Base-by-base conservation (phyloP, 2,113 vertebrate genomes). In the Aphyosemion australe region DNA sequence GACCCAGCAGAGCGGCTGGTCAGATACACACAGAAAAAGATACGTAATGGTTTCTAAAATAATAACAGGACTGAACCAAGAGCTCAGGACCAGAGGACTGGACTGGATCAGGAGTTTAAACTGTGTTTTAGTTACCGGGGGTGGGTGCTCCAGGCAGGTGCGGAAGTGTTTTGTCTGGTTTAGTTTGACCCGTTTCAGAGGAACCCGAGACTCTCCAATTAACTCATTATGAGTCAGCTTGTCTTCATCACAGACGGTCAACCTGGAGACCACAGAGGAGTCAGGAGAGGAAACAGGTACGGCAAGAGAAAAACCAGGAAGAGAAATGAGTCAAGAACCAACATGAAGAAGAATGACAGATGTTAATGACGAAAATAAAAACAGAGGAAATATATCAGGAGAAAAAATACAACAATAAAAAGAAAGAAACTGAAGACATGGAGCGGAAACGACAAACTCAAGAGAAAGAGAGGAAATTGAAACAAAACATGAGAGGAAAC, bases 201-300 rank as follows among this genome's bases (percentile, higher is more conserved):
- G 90, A 8, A 96, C 93, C 0, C 94, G 83, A 0, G 93, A 95
- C 78, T 95, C 95, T 12, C 95, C 95, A 0, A 96, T 96, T 62
- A 95, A 91, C 84, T 95, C 95, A 12, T 96, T 96, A 82, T 95
- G 95, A 83, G 94, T 95, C 88, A 96, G 73, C 75, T 95, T 95
- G 77, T 96, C 95, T 74, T 96, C 95, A 5, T 96, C 95, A 46
- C 95, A 96, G 62, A 96, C 95, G 0, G 94, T 91, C 84, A 95
- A 93, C 92, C 95, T 18, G 18, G n/a, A 41, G 20, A 19, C 7
- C 15, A 7, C 10, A 16, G 45, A 48, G 45, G 45, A 48, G 12
- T 13, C 2, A 62, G 42, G 34, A 37, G 34, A 37, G 34, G 19
- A 14, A 39, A 20, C 0, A 1, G 10, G 21, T 10, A 49, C 34